phyloP scores from a whole-genome alignment of 2,797 vertebrate species.

The Falco concolor region DNA sequence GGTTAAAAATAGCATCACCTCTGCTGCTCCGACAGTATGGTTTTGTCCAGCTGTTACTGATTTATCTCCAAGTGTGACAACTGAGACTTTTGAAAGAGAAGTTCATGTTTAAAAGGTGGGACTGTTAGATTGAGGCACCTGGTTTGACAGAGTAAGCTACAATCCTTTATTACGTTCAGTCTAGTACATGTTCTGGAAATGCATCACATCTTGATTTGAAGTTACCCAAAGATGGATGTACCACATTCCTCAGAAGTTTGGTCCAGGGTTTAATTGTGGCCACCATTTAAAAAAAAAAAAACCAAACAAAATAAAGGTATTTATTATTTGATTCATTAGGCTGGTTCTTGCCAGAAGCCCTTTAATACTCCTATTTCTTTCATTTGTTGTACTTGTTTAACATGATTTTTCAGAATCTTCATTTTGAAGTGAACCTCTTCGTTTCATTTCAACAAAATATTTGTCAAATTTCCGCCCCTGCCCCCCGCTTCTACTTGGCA shows the following conservation, averaged over 20 bases:
- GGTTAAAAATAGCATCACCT: neutral
- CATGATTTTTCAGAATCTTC: neutral
- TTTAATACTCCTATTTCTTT: neutral
- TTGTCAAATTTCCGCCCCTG: neutral
- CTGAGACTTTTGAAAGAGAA: neutral
- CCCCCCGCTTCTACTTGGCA: neutral
- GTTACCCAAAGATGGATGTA: neutral
- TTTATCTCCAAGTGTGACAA: neutral
- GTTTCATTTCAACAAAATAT: neutral
- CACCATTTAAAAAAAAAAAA: neutral
- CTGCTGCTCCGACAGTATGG: neutral
- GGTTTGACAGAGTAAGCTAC: no score
- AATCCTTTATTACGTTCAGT: fast-evolving
- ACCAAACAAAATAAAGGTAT: no score
- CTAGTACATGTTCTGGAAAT: neutral
- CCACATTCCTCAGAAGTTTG: neutral
- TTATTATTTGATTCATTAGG: neutral
- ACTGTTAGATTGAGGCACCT: neutral
- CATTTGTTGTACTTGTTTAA: no score
- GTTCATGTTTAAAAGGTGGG: no score
- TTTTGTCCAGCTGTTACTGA: neutral
- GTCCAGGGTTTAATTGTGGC: neutral
- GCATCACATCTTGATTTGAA: neutral
- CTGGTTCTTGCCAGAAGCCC: neutral
- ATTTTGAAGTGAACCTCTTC: neutral